These are phyloP conservation scores for Myiotriccus ornatus DNA, from an alignment of 2,797 vertebrate genomes.

Conservation along the genomic window DNA sequence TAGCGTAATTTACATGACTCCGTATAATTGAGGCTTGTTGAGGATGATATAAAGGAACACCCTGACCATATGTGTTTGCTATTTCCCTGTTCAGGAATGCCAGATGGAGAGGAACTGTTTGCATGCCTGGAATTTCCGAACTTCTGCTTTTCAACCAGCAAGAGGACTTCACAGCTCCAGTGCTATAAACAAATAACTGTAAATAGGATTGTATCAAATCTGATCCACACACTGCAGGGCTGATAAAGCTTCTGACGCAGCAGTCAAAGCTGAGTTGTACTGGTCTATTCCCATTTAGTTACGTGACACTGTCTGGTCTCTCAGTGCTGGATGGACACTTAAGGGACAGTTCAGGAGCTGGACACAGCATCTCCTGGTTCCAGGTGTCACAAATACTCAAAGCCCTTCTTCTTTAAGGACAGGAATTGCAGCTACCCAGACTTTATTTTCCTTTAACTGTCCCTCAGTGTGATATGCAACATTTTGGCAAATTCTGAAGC, in stretches of 20 bases:
- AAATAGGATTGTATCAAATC: not conserved
- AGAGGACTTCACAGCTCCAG: not conserved
- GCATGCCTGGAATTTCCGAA: not conserved
- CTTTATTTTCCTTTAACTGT: too few species aligned
- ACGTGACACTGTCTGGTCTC: not conserved
- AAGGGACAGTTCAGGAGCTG: not conserved
- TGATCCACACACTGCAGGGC: not conserved
- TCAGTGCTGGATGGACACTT: not conserved
- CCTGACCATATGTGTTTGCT: slow-evolving; percentile 5
- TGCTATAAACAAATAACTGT: slow-evolving; percentile 12
- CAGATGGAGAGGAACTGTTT: slow-evolving; percentile 27
- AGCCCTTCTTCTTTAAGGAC: not conserved
- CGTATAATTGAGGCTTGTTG: not conserved
- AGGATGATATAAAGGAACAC: not conserved
- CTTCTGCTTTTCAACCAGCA: slow-evolving; percentile 1
- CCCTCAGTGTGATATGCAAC: not conserved
- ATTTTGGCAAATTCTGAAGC: not conserved
- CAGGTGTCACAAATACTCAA: not conserved
- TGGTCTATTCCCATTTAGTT: not conserved
- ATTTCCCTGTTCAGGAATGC: not conserved
- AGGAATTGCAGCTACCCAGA: not conserved
- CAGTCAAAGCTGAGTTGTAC: not conserved
- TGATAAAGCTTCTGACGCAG: not conserved
- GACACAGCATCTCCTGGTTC: not conserved
- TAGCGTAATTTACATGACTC: not conserved